Evolutionary conservation across 2,113 vertebrate genomes (phyloP).

Genomic region (Grus americana): DNA sequence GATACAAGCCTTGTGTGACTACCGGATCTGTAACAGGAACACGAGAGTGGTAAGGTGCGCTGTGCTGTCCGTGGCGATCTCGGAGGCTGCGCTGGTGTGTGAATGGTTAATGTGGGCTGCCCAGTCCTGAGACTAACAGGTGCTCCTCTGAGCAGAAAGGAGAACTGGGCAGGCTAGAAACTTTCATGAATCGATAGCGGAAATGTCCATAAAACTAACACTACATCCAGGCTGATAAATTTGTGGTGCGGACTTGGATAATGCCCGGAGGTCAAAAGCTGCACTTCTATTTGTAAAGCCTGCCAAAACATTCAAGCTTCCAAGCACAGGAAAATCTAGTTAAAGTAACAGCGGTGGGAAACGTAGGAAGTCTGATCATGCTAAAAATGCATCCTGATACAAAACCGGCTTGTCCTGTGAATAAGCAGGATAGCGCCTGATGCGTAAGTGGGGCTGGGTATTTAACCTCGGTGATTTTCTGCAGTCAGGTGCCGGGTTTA

Average conservation of each 20-base stretch:
- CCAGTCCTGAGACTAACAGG: neutral
- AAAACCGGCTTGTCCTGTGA: neutral
- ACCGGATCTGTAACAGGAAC: neutral
- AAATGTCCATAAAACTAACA: neutral
- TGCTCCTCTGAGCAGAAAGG: neutral
- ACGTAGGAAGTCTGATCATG: neutral
- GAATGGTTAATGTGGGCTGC: neutral
- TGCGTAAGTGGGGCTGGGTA: neutral
- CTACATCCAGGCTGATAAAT: neutral
- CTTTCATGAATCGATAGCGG: neutral
- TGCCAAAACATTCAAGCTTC: neutral
- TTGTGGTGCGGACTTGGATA: neutral
- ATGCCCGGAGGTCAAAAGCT: neutral
- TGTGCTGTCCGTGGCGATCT: neutral
- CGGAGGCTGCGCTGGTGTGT: neutral
- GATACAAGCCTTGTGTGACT: neutral
- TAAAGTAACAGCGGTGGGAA: neutral
- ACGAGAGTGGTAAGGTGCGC: fast-evolving
- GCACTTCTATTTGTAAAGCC: neutral
- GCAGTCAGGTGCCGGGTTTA: neutral
- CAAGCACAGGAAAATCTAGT: neutral
- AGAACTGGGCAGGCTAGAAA: neutral
- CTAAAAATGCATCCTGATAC: neutral
- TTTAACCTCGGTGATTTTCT: neutral
- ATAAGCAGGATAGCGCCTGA: neutral